Conservation (phyloP, 2,797 vertebrate genomes). For the Chelidonichthys spinosus region DNA sequence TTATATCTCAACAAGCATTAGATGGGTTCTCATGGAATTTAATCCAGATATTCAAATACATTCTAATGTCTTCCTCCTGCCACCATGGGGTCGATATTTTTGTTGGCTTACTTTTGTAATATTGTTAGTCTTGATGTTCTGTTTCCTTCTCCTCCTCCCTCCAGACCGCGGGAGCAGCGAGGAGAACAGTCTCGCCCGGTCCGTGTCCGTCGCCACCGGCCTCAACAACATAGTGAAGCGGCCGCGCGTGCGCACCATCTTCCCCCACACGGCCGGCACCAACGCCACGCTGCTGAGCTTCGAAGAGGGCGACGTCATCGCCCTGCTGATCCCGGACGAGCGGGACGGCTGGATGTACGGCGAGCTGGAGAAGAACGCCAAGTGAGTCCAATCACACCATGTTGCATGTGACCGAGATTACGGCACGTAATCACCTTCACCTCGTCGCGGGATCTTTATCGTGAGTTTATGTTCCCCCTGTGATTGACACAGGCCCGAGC, state of each 20-base stretch:
- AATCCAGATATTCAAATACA: not conserved
- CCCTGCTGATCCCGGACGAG: constrained; percentile 93
- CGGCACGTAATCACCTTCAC: not conserved
- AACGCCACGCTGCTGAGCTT: constrained; percentile 94
- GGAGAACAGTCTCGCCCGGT: constrained; percentile 86
- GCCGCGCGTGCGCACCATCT: constrained; percentile 94
- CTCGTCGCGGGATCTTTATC: not conserved
- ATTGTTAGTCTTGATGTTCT: not conserved
- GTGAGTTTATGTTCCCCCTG: not conserved
- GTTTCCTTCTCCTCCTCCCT: not conserved
- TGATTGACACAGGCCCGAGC: constrained; percentile 39
- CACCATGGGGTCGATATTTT: not conserved
- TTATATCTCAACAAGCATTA: not conserved
- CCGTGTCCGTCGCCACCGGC: constrained; percentile 92
- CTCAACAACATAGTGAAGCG: constrained; percentile 89
- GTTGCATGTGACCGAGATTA: not conserved
- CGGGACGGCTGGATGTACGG: constrained; percentile 97
- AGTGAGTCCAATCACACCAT: constrained; percentile 81
- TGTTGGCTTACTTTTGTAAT: no score
- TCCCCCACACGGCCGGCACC: constrained; percentile 90
- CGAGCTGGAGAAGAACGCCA: constrained; percentile 89
- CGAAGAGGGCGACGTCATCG: constrained; percentile 91
- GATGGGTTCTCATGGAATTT: not conserved
- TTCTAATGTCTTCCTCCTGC: not conserved
- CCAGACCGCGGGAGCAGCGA: constrained; percentile 77